phyloP scores from a whole-genome alignment of 23 tunicate species.

The Trididemnum clinides region DNA sequence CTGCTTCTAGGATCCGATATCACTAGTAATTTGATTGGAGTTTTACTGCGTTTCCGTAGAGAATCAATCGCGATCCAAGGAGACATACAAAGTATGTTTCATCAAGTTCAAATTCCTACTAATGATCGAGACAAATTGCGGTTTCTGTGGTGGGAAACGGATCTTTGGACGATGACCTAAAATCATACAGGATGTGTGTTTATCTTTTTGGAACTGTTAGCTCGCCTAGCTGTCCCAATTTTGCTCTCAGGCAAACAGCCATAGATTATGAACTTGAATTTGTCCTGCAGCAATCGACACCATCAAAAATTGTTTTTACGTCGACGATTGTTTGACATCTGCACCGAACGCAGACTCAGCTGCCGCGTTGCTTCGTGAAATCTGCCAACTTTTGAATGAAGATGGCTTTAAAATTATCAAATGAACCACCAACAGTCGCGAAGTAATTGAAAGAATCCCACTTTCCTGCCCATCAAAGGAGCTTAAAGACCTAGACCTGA shows the following conservation, averaged over 20 bases:
- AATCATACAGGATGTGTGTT: conserved; percentile 1
- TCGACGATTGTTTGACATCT: conserved; percentile 50
- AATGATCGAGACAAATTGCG: not conserved
- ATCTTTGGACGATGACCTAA: not conserved
- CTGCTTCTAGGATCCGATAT: conserved; percentile 1
- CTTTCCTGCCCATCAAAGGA: conserved; percentile 29
- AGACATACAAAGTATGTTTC: conserved; percentile 13
- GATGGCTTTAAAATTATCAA: conserved; percentile 54
- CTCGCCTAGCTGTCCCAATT: conserved; percentile 6
- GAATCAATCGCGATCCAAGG: not conserved
- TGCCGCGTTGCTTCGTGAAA: conserved; percentile 17
- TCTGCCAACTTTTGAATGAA: not conserved
- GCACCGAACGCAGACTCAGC: not conserved
- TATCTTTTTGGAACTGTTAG: conserved; percentile 29
- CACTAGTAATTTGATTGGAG: conserved; percentile 18
- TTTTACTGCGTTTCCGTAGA: not conserved
- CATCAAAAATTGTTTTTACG: conserved; percentile 56
- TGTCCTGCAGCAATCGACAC: conserved; percentile 14
- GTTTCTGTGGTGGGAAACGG: conserved; percentile 24
- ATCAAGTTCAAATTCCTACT: not conserved
- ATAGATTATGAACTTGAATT: not conserved
- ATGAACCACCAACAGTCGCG: conserved; percentile 48
- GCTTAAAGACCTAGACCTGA: not conserved
- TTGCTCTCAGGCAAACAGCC: conserved; percentile 18
- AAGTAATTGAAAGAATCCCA: conserved; percentile 26